Evolutionary conservation across 2,113 vertebrate species (phyloP).

Genomic region (Lamprotornis superbus): DNA sequence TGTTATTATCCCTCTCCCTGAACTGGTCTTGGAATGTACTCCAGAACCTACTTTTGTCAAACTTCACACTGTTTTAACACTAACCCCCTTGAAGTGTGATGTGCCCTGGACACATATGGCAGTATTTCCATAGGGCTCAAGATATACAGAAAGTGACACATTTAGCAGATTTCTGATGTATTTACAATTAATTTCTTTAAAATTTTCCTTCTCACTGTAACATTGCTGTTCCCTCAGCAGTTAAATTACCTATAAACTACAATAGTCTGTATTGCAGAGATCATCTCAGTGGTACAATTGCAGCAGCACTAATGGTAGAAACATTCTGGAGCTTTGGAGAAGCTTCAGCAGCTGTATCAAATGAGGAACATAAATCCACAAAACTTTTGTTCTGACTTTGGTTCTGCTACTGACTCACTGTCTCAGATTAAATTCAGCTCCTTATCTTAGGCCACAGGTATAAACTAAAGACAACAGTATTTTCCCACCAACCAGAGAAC

Average conservation of each 20-base stretch:
- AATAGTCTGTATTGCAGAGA: neutral
- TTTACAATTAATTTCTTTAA: neutral
- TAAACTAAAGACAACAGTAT: neutral
- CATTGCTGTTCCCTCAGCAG: neutral
- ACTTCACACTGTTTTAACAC: neutral
- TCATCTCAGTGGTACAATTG: neutral
- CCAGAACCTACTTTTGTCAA: neutral
- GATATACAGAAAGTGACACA: neutral
- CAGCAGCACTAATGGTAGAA: neutral
- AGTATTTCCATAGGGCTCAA: neutral
- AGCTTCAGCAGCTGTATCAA: neutral
- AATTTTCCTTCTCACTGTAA: neutral
- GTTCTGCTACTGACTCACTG: neutral
- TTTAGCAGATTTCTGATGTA: neutral
- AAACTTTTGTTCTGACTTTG: neutral
- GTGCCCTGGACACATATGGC: neutral
- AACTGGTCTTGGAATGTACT: neutral
- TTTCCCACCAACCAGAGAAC: neutral
- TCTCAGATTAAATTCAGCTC: neutral
- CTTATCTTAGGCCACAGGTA: neutral
- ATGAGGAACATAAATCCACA: neutral
- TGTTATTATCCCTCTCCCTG: neutral
- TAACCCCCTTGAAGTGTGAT: neutral
- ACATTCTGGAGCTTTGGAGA: neutral
- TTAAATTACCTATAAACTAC: neutral